Percentiles rank a stretch among this genome's conserved stretches.
Evolutionary conservation across 2,797 vertebrate genomes (phyloP).

Genomic region (Falco naumanni): DNA sequence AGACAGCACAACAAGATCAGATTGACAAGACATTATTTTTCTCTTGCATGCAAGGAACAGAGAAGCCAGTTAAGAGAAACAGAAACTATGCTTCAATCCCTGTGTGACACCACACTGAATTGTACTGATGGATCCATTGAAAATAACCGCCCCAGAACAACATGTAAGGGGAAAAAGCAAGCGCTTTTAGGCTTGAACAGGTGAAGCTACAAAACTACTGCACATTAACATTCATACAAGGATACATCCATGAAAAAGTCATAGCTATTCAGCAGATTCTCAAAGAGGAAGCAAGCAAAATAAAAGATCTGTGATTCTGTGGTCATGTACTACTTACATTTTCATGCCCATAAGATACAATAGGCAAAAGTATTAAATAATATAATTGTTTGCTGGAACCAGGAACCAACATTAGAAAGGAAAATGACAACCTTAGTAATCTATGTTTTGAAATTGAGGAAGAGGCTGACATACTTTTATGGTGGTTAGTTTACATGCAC

Average conservation of each 20-base stretch:
- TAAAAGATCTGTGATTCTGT: neutral
- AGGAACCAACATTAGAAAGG: neutral
- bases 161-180: fast-evolving
- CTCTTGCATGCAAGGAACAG: neutral
- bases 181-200: neutral
- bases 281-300: neutral
- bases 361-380: neutral
- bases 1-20: neutral
- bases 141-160: neutral
- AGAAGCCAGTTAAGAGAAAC: neutral
- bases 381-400: neutral
- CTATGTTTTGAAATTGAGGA: neutral
- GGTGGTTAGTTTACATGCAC: neutral
- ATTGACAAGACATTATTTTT: neutral
- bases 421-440: neutral
- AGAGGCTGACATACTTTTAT: neutral
- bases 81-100: neutral
- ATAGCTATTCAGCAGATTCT: neutral
- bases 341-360: neutral
- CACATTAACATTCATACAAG: neutral
- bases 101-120: neutral
- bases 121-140: neutral
- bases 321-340: neutral
- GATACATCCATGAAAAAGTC: neutral
- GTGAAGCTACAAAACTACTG: neutral